A percentile compares a stretch with the other conserved stretches of the same genome.
phyloP scores from a whole-genome alignment of 2,113 vertebrate genomes.

The Entelurus aequoreus region DNA sequence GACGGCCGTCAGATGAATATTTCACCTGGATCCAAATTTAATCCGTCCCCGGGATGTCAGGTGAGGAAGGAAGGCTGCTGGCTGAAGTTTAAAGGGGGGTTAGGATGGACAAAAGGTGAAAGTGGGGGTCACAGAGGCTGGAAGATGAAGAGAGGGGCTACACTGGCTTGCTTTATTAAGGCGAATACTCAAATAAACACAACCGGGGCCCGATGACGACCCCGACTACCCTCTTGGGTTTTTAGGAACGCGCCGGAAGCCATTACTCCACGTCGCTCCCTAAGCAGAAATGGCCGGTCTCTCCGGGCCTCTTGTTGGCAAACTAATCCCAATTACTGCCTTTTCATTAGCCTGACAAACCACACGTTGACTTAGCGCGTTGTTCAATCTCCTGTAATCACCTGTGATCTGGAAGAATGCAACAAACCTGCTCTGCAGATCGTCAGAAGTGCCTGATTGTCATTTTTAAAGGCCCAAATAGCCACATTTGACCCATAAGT shows the following conservation, averaged over 20 bases:
- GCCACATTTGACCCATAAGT: too few relatives aligned
- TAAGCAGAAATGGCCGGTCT: conserved; percentile 62
- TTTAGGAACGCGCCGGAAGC: neutral
- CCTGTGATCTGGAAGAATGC: neutral
- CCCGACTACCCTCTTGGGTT: neutral
- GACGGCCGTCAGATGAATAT: too few relatives aligned
- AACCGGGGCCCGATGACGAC: too few relatives aligned
- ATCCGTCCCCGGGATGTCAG: too few relatives aligned
- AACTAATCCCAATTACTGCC: conserved; percentile 61
- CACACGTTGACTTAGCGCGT: neutral
- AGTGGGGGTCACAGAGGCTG: too few relatives aligned
- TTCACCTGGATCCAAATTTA: too few relatives aligned
- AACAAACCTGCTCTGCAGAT: neutral
- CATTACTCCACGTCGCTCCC: neutral
- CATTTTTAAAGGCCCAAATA: neutral
- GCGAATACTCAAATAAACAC: neutral
- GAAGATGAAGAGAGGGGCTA: neutral
- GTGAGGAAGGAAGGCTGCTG: too few relatives aligned
- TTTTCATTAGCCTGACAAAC: conserved; percentile 58
- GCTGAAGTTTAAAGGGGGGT: too few relatives aligned
- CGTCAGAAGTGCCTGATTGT: neutral
- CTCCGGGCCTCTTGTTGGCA: conserved; percentile 55
- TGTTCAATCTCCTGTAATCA: neutral
- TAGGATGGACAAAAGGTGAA: too few relatives aligned
- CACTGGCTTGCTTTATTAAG: neutral